Evolutionary conservation across 2,113 vertebrate genomes (phyloP), one percentile per base, ranked within the genome.

Genomic region (Malurus cyaneus): DNA sequence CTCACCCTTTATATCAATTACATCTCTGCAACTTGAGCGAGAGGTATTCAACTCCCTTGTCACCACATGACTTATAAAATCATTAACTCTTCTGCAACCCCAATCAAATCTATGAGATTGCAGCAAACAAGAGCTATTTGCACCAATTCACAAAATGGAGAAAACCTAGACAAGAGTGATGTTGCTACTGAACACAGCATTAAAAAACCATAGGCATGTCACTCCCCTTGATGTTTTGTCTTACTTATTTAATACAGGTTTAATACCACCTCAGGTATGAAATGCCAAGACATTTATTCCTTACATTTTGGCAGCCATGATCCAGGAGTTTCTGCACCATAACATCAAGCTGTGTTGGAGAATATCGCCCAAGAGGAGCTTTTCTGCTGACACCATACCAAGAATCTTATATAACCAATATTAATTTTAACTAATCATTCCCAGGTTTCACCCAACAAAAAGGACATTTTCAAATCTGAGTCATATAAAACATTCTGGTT

Each of bases 21-120:
- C 42, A 65, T 34, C 57, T 72, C 64, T 21, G 47, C 59, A 82
- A 79, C 16, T 39, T 44, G 54, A 91, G 54, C 62, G 29, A 42
- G 44, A 86, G 61, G 76, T 52, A 81, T 7, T 50, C 78, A 73
- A 25, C 69, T 53, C 26, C 81, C 66, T 76, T 88, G 66, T 56
- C 73, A 85, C 32, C 53, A 54, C 29, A 52, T 53, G 44, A 80
- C 32, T 92, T 67, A 69, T 39, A 85, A 94, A 85, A 50, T 65
- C 67, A 85, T 73, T 82, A 95, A 86, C 54, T 94, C 62, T 80
- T 88, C 69, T 80, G 47, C 65, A 91, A 86, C 39, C 26, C 44
- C 8, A 77, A 73, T 59, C 54, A 70, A 82, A 87, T 44, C 53
- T 34, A 16, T n/a, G 46, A 89, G 78, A 86, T 29, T 61, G 44